Conservation (phyloP, 2,797 vertebrate genomes). For the Echiichthys vipera region DNA sequence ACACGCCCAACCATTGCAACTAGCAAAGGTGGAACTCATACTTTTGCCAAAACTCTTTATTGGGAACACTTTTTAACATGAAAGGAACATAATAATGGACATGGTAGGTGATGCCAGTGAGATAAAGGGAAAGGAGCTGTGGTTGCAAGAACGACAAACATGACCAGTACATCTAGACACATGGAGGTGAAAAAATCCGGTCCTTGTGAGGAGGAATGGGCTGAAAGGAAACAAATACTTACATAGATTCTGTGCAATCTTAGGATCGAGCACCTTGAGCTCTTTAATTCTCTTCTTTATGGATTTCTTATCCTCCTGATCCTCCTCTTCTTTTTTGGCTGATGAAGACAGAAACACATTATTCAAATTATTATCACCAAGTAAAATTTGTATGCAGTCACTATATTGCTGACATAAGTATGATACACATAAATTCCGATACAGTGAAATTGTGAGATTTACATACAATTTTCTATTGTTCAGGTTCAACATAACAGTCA, state of each 20-base stretch:
- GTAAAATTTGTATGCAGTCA: not conserved
- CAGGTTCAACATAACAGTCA: not conserved
- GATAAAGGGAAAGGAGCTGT: not conserved
- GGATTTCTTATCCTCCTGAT: conserved; percentile 90
- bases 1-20: too few relatives aligned
- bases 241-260: conserved; percentile 98
- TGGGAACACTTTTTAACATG: not conserved
- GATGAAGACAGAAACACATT: conserved; percentile 69
- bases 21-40: not conserved
- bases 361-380: conserved; percentile 36
- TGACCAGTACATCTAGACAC: not conserved
- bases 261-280: conserved; percentile 95
- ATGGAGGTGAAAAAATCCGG: conserved; percentile 9
- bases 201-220: not conserved
- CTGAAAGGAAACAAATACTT: conserved; percentile 78
- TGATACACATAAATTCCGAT: conserved; percentile 10
- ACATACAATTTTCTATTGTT: not conserved
- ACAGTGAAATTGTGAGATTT: conserved; percentile 27
- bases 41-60: not conserved
- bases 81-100: not conserved
- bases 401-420: conserved; percentile 11
- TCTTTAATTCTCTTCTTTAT: conserved; percentile 96
- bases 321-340: conserved; percentile 92
- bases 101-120: not conserved
- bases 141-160: not conserved